phyloP scores from a whole-genome alignment of 2,797 vertebrate genomes.

The Melanotaenia pygmaea region DNA sequence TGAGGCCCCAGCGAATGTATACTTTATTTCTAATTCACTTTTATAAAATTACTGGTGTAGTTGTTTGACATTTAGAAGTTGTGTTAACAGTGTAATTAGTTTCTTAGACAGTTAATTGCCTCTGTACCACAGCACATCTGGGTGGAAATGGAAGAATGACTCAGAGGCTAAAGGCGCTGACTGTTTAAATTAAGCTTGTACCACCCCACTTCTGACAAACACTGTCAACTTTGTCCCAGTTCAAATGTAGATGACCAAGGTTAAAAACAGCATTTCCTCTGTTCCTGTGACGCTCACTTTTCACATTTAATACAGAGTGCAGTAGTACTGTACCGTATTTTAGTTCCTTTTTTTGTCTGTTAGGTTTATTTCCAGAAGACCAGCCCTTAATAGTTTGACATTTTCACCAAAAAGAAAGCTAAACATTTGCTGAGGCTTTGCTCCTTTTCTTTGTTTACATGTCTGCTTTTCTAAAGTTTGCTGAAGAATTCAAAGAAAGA shows the following conservation, averaged over 20 bases:
- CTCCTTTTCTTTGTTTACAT: too few relatives aligned
- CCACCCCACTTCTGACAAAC: background rate
- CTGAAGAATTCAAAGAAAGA: too few relatives aligned
- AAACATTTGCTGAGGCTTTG: too few relatives aligned
- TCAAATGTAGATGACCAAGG: background rate
- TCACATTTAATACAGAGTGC: background rate
- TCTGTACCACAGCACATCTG: background rate
- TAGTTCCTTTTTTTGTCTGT: background rate
- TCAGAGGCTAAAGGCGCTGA: slow-evolving; percentile 12
- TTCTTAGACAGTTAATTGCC: background rate
- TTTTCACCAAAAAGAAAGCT: too few relatives aligned
- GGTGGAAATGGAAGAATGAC: background rate
- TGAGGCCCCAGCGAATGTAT: background rate
- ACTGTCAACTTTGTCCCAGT: slow-evolving; percentile 1
- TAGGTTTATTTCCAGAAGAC: too few relatives aligned
- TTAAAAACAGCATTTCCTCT: background rate
- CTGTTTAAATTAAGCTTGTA: background rate
- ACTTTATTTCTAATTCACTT: background rate
- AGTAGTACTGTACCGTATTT: background rate
- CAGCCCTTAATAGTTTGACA: too few relatives aligned
- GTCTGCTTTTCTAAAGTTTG: too few relatives aligned
- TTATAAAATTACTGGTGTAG: background rate
- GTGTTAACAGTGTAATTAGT: background rate
- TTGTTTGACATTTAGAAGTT: background rate
- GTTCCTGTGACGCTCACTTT: slow-evolving; percentile 14